Conservation (phyloP, 2,888 invertebrate genomes). For the Catocala fraxini region DNA sequence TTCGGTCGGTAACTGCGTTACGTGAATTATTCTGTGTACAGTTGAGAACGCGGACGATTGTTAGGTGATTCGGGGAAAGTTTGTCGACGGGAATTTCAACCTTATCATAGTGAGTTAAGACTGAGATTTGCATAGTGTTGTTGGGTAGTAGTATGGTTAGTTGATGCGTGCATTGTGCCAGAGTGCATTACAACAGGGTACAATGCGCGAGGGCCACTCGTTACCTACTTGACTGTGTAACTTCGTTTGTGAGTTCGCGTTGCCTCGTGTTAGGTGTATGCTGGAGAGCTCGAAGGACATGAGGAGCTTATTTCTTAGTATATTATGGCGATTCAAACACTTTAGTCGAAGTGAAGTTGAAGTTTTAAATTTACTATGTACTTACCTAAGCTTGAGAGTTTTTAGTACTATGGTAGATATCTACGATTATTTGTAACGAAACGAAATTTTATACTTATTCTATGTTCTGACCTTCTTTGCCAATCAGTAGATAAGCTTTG, state of each 20-base stretch:
- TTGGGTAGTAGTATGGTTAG: constrained; percentile 31
- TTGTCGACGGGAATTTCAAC: constrained; percentile 24
- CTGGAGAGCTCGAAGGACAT: constrained; percentile 53
- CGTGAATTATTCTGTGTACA: constrained; percentile 56
- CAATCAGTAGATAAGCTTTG: too few species aligned
- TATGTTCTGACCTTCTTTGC: too few species aligned
- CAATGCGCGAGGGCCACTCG: constrained; percentile 80
- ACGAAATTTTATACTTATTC: too few species aligned
- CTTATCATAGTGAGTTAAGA: constrained; percentile 14
- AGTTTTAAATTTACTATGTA: too few species aligned
- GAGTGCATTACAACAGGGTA: constrained; percentile 67
- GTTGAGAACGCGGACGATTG: constrained; percentile 35
- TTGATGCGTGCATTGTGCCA: constrained; percentile 51
- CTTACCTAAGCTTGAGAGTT: too few species aligned
- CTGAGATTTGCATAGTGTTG: constrained; percentile 27
- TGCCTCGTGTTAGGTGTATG: constrained; percentile 50
- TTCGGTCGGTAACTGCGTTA: constrained; percentile 79
- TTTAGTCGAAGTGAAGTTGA: too few species aligned
- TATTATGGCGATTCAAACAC: background rate
- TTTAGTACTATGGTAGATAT: too few species aligned
- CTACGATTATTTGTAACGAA: too few species aligned
- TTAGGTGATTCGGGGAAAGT: constrained; percentile 27
- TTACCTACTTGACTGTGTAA: constrained; percentile 87
- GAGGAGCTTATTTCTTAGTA: constrained; percentile 1
- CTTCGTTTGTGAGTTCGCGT: constrained; percentile 81